Evolutionary conservation across 2,113 vertebrate genomes (phyloP), one percentile per base, ranked within the genome.

Genomic region (Pelvicachromis taeniatus): DNA sequence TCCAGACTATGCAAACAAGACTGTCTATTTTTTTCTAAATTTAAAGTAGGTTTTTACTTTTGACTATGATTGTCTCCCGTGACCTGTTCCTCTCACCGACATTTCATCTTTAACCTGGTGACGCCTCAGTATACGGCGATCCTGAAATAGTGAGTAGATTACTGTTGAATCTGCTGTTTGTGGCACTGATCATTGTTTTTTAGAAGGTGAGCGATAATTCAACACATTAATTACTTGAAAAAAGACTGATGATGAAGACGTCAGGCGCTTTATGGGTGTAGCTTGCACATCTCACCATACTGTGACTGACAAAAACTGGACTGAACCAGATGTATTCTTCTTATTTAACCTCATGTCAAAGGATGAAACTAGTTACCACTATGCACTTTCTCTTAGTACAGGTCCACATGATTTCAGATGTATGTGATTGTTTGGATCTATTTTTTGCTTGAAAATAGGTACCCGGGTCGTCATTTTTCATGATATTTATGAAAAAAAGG

Each of bases 1-100:
- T 89, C 83, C 84, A 92, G 83, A 90, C 95, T 94, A 95, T 94
- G 95, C 94, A 95, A 95, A 93, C 77, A 88, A 88, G 59, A 88
- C 83, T 87, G 58, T 84, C 78, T 90, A 93, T 93, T 90, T 92
- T 65, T 94, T 89, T 63, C 40, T 82, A 21, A 85, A 31, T 78
- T 52, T 63, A 75, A 88, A 84, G 79, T 92, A 87, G 78, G 6
- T 89, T 78, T 65, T 84, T 58, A 82, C 55, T 86, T 73, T 88
- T 90, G 87, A 26, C 77, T 42, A 53, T 50, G 89, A 84, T 55
- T 23, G 50, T 86, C 48, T 29, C 9, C 80, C 31, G 12, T 33
- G 31, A 38, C n/a, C 83, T 56, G 4, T 54, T 19, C 80, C 23
- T 65, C 75, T 58, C 80, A 19, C 31, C 11, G 65, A 80, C 52